Evolutionary conservation across 2,113 vertebrate species (phyloP), one percentile per base, ranked within the genome.

Genomic region (Onychostoma macrolepis): DNA sequence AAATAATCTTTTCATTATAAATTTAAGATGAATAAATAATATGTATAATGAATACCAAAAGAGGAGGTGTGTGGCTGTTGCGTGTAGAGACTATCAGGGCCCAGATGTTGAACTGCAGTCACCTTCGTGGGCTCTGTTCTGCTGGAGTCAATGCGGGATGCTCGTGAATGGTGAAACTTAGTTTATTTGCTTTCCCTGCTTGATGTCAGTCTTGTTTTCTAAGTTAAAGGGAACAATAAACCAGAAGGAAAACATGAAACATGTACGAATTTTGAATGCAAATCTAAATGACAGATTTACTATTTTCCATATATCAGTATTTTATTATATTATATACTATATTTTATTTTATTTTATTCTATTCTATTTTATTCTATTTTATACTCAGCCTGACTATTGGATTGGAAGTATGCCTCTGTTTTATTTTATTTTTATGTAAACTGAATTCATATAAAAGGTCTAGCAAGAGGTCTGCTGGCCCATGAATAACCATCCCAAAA

Each of bases 111-210:
- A 38, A 72, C 65, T 80, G 12, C 24, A n/a, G 56, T 69, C 76
- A 24, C 43, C 33, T 36, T 4, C 50, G 63, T 63, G 24, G n/a
- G 71, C 71, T 74, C 36, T 21, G 71, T 83, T 80, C 72, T 85
- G 21, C 43, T 58, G n/a, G 80, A 83, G 26, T 67, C 75, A 85
- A 81, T 43, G 67, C 83, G 85, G 74, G 80, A 88, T 30, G 56
- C 80, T 61, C 81, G 79, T 83, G 50, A 83, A 9, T 15, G n/a
- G 38, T 1, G 15, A 43, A 24, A 53, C 56, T 26, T 28, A 2
- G 84, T 86, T 89, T 89, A 85, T 89, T 88, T 72, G 11, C 28
- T 15, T 76, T 65, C 74, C 3, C 86, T 11, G 65, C 56, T 80
- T 80, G 89, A 74, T 61, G 24, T 58, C 72, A 4, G 38, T 33